Evolutionary conservation across 1,140 invertebrate species (phyloP).

Genomic region (Atopsyche davidsoni): DNA sequence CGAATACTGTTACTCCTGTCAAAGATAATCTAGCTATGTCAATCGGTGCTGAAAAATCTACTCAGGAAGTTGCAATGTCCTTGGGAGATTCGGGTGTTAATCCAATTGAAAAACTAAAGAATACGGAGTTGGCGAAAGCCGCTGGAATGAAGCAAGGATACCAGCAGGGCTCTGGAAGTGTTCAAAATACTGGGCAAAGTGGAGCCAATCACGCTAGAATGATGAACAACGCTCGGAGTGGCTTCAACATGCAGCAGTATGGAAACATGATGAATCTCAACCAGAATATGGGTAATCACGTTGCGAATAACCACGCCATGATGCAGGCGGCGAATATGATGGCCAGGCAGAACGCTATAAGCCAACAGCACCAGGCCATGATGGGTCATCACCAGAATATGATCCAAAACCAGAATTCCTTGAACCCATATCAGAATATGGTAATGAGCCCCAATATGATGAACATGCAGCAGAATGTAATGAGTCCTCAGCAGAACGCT

Average conservation of each 20-base stretch:
- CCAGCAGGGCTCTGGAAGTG: too few relatives aligned
- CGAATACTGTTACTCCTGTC: not conserved
- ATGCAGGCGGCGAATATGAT: conserved; percentile 16
- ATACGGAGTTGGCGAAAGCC: conserved; percentile 1
- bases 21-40: conserved; percentile 17
- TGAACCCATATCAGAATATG: conserved; percentile 13
- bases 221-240: too few relatives aligned
- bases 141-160: conserved; percentile 9
- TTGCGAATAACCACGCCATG: not conserved
- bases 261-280: conserved; percentile 9
- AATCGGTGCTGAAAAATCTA: conserved; percentile 12
- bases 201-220: too few relatives aligned
- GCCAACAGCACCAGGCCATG: conserved; percentile 8
- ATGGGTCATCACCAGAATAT: conserved; percentile 9
- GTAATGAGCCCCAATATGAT: conserved; percentile 19
- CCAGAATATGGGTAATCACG: not conserved
- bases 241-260: not conserved
- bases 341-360: conserved; percentile 5
- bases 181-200: too few relatives aligned
- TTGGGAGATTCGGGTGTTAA: conserved; percentile 22
- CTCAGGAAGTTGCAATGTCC: conserved; percentile 25
- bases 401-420: conserved; percentile 3
- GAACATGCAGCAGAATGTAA: conserved; percentile 4
- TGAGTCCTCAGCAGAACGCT: conserved; percentile 9
- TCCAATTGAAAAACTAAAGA: conserved; percentile 21